Evolutionary conservation across 1,140 invertebrate species (phyloP), one percentile per base, ranked within the genome.

Genomic region (Neodiprion virginianus): DNA sequence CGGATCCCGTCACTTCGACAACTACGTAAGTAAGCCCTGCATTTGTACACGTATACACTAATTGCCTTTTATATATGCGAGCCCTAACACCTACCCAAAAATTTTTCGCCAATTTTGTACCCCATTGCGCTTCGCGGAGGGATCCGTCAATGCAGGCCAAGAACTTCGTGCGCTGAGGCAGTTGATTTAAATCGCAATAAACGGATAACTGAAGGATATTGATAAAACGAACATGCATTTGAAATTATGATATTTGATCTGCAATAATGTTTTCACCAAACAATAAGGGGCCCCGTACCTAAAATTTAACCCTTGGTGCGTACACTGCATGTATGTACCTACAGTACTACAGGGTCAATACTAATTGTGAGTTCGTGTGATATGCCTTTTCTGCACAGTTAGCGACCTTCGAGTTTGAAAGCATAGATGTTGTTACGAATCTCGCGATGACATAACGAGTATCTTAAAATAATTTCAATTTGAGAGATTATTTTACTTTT

Each of bases 1-100:
- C 48, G 40, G 70, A 71, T 71, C 70, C 48, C 70, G 17, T 17
- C 70, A 71, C 70, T 71, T 71, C 70, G 70, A 71, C 70, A 71
- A 71, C 23, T 47, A 49, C 70, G 70, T 71, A 49, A 71, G 70
- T 71, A 17, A 11, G 21, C 17, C 17, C 21, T 65, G 12, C 12
- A 65, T 65, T 65, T 65, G 4, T 5, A 65, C 17, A 40, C 28
- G 5, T 40, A 40, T 40, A 40, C 28, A 40, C 5, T 40, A 40
- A 40, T 40, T 40, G 28, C 5, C 28, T 40, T 40, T 40, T 5
- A 5, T 40, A 2, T 40, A 40, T 40, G 2, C 2, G 28, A 40
- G 28, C 28, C 28, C 28, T 40, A 40, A 40, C 28, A 40, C 28
- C 28, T 40, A 40, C 28, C 5, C 2, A 40, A 40, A 40, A 40